Conservation (phyloP, 2,113 vertebrate species). For the Entosphenus tridentatus region DNA sequence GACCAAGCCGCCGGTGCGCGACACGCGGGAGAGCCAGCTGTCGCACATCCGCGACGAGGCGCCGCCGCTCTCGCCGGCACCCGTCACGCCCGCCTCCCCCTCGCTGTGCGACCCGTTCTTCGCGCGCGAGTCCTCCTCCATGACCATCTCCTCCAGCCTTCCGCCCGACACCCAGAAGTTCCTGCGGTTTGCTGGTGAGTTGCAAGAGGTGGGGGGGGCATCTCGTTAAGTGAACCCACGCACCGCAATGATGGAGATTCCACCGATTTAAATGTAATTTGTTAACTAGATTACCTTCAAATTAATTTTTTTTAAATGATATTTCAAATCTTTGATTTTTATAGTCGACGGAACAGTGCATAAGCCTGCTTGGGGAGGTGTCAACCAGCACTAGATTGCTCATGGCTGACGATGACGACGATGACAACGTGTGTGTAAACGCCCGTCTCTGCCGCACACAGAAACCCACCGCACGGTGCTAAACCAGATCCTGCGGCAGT, state of each 20-base stretch:
- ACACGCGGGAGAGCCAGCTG: constrained; percentile 67
- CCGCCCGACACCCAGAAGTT: constrained; percentile 83
- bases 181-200: constrained; percentile 57
- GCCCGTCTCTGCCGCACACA: constrained; percentile 13
- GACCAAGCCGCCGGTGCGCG: constrained; percentile 66
- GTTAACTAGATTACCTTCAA: too few species aligned
- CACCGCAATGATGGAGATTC: too few species aligned
- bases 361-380: background rate
- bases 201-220: background rate
- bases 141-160: constrained; percentile 76
- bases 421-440: background rate
- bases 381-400: background rate
- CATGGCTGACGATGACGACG: background rate
- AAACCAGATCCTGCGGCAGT: constrained; percentile 78
- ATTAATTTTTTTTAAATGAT: too few species aligned
- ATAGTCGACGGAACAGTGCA: too few species aligned
- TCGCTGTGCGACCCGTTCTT: constrained; percentile 75
- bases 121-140: constrained; percentile 63
- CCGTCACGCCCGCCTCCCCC: constrained; percentile 62
- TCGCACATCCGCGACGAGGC: constrained; percentile 79
- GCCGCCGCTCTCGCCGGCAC: constrained; percentile 57
- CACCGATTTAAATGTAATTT: too few species aligned
- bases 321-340: too few species aligned
- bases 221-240: too few species aligned
- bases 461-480: constrained; percentile 82